Evolutionary conservation across 2,888 invertebrate species (phyloP).

Genomic region (Nomada goodeniana): DNA sequence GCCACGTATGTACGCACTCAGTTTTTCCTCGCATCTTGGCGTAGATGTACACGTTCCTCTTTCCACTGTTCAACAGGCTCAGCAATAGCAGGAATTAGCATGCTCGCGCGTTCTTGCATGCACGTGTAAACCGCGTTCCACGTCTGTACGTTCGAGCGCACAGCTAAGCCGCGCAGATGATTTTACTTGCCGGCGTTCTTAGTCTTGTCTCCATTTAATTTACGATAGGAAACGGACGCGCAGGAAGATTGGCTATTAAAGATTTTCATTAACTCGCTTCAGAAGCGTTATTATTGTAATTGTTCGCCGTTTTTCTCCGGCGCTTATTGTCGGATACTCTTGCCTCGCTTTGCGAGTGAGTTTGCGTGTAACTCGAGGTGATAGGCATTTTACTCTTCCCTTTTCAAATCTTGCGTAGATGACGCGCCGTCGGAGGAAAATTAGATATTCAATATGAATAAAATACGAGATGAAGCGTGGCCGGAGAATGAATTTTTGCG

Average conservation of each 20-base stretch:
- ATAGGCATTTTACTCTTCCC: no score
- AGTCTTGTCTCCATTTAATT: conserved; percentile 1
- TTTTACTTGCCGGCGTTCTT: not conserved
- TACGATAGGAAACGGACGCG: not conserved
- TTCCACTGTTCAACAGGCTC: not conserved
- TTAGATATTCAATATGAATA: no score
- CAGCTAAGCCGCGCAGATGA: no score
- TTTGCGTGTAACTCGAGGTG: no score
- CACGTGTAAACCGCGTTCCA: not conserved
- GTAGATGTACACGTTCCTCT: not conserved
- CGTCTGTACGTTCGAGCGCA: not conserved
- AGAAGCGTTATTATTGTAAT: no score
- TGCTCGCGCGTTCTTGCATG: conserved; percentile 16
- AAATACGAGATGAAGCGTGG: no score
- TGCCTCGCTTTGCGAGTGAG: no score
- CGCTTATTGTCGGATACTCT: no score
- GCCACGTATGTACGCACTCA: not conserved
- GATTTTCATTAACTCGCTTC: not conserved
- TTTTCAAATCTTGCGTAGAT: no score
- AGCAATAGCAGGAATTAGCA: conserved; percentile 28
- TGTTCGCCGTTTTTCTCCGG: no score
- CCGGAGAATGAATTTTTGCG: no score
- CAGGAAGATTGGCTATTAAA: not conserved
- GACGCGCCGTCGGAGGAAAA: no score
- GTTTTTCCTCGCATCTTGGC: conserved; percentile 21